Evolutionary conservation across 2,888 invertebrate species (phyloP).

Genomic region (Phengaris arion): DNA sequence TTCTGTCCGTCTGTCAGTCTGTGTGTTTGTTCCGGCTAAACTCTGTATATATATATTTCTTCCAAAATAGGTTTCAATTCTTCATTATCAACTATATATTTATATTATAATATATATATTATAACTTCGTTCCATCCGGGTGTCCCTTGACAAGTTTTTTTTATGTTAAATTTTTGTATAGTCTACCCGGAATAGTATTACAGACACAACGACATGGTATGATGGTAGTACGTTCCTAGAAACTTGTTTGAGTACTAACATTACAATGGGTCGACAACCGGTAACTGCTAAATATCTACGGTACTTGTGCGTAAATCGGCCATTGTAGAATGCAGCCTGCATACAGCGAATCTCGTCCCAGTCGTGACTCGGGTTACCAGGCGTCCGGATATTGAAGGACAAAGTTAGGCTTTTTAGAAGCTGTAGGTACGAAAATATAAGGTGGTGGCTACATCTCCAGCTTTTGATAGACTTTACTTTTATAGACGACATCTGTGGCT

Average conservation of each 20-base stretch:
- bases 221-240: conserved; percentile 56
- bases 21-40: no score
- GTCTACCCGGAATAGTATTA: background rate
- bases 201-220: conserved; percentile 14
- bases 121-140: no score
- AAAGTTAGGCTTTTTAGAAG: background rate
- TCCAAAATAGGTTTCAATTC: no score
- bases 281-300: conserved; percentile 39
- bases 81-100: no score
- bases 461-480: background rate
- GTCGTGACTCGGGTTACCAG: background rate
- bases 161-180: background rate
- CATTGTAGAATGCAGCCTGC: conserved; percentile 27
- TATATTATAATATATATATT: no score
- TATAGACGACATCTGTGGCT: no score
- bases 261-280: conserved; percentile 47
- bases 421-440: background rate
- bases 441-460: background rate
- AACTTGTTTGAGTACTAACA: conserved; percentile 63
- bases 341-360: conserved; percentile 4
- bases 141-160: no score
- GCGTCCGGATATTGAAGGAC: background rate
- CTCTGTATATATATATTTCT: no score
- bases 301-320: conserved; percentile 36
- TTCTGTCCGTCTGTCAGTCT: no score